Evolutionary conservation across 92 coral and sea anemone genomes (phyloP).

Genomic region (Parazoanthus darwini): DNA sequence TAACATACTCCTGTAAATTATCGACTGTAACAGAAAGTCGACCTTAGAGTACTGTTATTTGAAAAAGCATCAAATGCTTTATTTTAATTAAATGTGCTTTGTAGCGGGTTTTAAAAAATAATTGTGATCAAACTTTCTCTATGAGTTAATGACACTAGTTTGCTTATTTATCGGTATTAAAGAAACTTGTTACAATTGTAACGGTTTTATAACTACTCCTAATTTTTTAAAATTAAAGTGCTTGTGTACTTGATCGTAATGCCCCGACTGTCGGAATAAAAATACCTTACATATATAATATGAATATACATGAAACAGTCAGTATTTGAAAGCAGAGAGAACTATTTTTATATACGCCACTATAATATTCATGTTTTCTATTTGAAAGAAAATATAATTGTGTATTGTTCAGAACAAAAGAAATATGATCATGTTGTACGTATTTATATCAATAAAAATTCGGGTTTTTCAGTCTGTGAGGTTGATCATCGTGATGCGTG

Average conservation of each 20-base stretch:
- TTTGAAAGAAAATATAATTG: background rate
- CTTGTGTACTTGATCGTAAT: background rate
- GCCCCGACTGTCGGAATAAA: too few relatives aligned
- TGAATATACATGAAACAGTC: background rate
- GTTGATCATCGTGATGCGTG: background rate
- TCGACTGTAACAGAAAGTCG: background rate
- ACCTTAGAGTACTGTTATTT: background rate
- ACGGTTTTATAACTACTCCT: background rate
- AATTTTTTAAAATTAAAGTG: background rate
- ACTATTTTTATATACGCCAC: slow-evolving; percentile 31
- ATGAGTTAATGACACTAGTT: background rate
- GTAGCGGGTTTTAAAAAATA: background rate
- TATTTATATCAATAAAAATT: slow-evolving; percentile 30
- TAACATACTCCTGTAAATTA: background rate
- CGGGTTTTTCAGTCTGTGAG: background rate
- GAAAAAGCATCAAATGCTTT: slow-evolving; percentile 32
- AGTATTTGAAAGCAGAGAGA: slow-evolving; percentile 5
- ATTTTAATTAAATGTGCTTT: background rate
- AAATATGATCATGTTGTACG: slow-evolving; percentile 13
- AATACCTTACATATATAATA: background rate
- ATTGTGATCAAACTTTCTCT: background rate
- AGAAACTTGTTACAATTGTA: background rate
- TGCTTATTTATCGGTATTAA: background rate
- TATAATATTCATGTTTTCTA: slow-evolving; percentile 15
- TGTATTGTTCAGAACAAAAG: slow-evolving; percentile 16